Conservation (phyloP, 1,140 invertebrate genomes). For the Apis laboriosa region DNA sequence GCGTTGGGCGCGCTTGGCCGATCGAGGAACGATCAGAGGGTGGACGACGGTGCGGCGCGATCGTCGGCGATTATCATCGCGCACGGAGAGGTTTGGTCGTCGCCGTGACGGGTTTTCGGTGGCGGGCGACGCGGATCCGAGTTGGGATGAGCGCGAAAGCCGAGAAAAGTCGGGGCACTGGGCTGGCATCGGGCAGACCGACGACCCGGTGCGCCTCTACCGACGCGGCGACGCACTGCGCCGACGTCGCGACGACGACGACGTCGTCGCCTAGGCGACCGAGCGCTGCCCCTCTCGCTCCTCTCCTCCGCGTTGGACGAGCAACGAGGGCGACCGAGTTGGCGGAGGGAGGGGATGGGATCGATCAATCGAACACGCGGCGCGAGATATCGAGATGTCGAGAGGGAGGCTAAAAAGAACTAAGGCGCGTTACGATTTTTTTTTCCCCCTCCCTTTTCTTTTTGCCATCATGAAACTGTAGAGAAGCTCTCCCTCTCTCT, state of each 20-base stretch:
- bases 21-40: not conserved
- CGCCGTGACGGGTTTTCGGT: not conserved
- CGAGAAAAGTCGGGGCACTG: constrained; percentile 73
- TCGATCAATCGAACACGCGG: constrained; percentile 70
- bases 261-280: constrained; percentile 75
- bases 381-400: constrained; percentile 42
- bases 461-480: not conserved
- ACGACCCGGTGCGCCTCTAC: constrained; percentile 64
- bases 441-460: not conserved
- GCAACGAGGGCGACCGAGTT: not conserved
- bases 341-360: constrained; percentile 35
- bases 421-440: not conserved
- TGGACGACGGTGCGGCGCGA: too few relatives aligned
- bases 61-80: not conserved
- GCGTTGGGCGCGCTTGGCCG: not conserved
- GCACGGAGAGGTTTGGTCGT: not conserved
- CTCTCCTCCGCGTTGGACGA: constrained; percentile 22
- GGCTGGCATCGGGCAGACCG: constrained; percentile 68
- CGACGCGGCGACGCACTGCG: constrained; percentile 58
- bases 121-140: constrained; percentile 9
- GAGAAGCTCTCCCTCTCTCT: not conserved
- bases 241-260: constrained; percentile 65
- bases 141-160: constrained; percentile 48
- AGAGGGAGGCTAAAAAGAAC: not conserved
- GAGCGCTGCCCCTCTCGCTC: constrained; percentile 35